phyloP scores from a whole-genome alignment of 2,113 vertebrate genomes.

The Atherinomorus stipes region DNA sequence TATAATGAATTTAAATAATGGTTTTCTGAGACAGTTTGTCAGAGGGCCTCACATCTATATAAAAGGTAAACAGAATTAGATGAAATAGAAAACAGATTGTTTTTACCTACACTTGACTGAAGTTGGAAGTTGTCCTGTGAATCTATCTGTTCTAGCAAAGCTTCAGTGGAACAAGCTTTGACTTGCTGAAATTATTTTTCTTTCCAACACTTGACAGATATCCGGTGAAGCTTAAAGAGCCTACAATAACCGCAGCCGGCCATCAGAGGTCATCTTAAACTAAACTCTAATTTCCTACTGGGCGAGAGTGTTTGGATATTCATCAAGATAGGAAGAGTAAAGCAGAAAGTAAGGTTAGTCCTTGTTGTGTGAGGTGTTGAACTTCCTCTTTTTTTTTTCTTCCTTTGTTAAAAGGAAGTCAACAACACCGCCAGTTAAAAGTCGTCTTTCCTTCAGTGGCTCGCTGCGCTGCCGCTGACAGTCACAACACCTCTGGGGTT shows the following conservation, averaged over 20 bases:
- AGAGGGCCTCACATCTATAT: background rate
- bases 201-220: conserved; percentile 28
- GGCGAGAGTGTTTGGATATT: conserved; percentile 43
- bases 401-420: conserved; percentile 1
- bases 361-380: conserved; percentile 50
- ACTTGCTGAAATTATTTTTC: conserved; percentile 26
- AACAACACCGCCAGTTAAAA: conserved; percentile 26
- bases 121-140: background rate
- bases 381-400: conserved; percentile 49
- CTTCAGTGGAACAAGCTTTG: background rate
- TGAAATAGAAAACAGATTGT: background rate
- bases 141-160: background rate
- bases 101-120: background rate
- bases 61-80: conserved; percentile 4
- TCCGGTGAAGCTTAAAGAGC: conserved; percentile 25
- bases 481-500: conserved; percentile 28
- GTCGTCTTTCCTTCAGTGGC: conserved; percentile 1
- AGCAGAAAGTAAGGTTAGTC: conserved; percentile 64
- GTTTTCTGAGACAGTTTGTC: background rate
- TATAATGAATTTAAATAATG: conserved; percentile 5
- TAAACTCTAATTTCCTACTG: conserved; percentile 68
- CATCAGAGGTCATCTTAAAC: conserved; percentile 38
- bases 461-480: background rate
- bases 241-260: conserved; percentile 4
- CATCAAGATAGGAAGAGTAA: conserved; percentile 55